Base-by-base conservation (phyloP, 2,888 invertebrate species). In the Pristionchus maxplancki region DNA sequence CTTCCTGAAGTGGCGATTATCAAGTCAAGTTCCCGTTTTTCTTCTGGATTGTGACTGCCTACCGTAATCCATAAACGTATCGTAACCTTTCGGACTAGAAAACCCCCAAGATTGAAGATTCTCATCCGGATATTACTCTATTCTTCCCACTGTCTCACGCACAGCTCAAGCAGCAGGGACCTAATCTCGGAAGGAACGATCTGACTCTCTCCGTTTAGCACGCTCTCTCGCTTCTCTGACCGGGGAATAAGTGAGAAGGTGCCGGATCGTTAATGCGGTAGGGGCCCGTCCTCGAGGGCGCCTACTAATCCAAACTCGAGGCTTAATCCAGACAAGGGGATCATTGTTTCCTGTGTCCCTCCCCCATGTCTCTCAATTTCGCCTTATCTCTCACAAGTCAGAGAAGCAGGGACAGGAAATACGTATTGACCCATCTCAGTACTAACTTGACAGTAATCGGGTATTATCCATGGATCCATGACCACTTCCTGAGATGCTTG, bases 61-160 rank as follows among this genome's bases (percentile, higher is more conserved):
- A 53, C 53, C 53, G 53, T 53, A 53, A 5, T 20, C 20, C 44
- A n/a, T 44, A 44, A 44, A 44, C 44, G n/a, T n/a, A n/a, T n/a
- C n/a, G n/a, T n/a, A n/a, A n/a, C n/a, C n/a, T n/a, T n/a, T n/a
- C n/a, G n/a, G n/a, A n/a, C n/a, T n/a, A n/a, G n/a, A 48, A 17
- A 8, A 48, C 17, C 48, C 48, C 48, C 17, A 11, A 1, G 48
- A 48, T 48, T 48, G 13, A 11, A 48, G 13, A 48, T 50, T 50
- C 17, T 20, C 50, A 20, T 50, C 50, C 50, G 50, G 50, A 50
- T 50, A 20, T 2, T 15, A 20, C 1, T 13, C 20, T 17, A 15
- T 20, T 50, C 50, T 67, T 67, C 67, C 31, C 67, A 67, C 34
- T 67, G 31, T 67, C 67, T 67, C 67, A 67, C 34, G n/a, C n/a